Percentiles rank a stretch among this genome's conserved stretches.
Evolutionary conservation across 2,113 vertebrate species (phyloP).

Genomic region (Rostratula benghalensis): DNA sequence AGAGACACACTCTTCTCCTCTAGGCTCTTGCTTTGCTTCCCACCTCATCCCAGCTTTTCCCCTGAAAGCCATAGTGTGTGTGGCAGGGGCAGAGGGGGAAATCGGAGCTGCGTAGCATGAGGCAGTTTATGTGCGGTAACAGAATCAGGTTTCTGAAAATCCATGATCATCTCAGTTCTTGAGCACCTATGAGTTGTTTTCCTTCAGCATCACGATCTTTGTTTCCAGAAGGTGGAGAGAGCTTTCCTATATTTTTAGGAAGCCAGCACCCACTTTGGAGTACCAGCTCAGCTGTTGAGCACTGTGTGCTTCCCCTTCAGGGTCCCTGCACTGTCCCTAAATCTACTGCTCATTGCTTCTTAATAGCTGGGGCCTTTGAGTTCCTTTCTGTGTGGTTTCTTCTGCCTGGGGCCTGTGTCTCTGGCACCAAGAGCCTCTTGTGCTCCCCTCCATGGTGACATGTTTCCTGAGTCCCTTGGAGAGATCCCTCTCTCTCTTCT

Average conservation of each 20-base stretch:
- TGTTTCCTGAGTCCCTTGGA: not conserved
- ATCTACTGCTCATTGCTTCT: not conserved
- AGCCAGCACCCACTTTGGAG: no score
- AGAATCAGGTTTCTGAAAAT: not conserved
- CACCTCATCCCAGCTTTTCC: not conserved
- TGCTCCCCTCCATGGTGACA: no score
- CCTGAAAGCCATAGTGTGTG: not conserved
- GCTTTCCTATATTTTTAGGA: not conserved
- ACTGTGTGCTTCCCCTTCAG: not conserved
- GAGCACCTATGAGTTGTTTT: not conserved
- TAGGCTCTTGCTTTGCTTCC: not conserved
- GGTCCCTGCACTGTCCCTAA: not conserved
- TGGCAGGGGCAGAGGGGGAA: not conserved
- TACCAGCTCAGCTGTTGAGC: not conserved
- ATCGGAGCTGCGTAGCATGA: not conserved
- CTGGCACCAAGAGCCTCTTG: not conserved
- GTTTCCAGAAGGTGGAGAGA: not conserved
- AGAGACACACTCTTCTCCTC: not conserved
- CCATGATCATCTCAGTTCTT: accelerated
- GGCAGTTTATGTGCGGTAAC: not conserved
- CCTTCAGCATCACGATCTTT: not conserved
- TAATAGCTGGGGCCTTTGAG: not conserved
- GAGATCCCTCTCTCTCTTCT: not conserved
- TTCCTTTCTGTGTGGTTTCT: not conserved
- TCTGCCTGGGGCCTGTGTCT: not conserved